These are phyloP conservation scores for Falcaria lacertinaria DNA, from an alignment of 2,888 invertebrate genomes.

Conservation along the genomic window DNA sequence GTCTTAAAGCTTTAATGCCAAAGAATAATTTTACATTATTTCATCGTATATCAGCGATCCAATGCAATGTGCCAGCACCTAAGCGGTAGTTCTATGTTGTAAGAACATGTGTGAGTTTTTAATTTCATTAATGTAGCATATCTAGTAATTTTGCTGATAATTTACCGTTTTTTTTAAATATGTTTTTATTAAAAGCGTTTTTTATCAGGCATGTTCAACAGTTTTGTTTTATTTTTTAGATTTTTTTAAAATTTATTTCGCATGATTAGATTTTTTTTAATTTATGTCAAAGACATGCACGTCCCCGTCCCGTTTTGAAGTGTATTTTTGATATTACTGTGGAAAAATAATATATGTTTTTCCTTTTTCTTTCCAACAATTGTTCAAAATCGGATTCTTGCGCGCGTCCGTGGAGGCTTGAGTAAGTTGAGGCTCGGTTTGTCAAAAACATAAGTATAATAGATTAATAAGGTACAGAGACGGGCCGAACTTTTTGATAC, in stretches of 20 bases:
- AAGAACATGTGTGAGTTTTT: not conserved
- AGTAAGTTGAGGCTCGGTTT: constrained; percentile 59
- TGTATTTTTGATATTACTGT: constrained; percentile 27
- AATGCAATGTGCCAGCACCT: not conserved
- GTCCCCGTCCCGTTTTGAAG: constrained; percentile 14
- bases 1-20: too few species aligned
- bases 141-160: not conserved
- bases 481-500: not conserved
- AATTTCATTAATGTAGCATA: not conserved
- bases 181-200: not conserved
- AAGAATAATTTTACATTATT: too few species aligned
- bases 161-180: not conserved
- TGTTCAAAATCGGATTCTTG: constrained; percentile 75
- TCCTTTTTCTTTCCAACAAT: constrained; percentile 56
- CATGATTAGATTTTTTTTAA: constrained; percentile 13
- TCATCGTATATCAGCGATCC: not conserved
- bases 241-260: constrained; percentile 19
- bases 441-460: constrained; percentile 40
- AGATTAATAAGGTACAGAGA: constrained; percentile 7
- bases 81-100: not conserved
- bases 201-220: constrained; percentile 33
- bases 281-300: constrained; percentile 43
- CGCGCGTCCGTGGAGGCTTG: constrained; percentile 74
- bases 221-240: constrained; percentile 20
- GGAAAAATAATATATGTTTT: constrained; percentile 69